A percentile compares a stretch with the other conserved stretches of the same genome.
Conservation (phyloP, 1,140 invertebrate genomes). For the Drosophila pectinifera region DNA sequence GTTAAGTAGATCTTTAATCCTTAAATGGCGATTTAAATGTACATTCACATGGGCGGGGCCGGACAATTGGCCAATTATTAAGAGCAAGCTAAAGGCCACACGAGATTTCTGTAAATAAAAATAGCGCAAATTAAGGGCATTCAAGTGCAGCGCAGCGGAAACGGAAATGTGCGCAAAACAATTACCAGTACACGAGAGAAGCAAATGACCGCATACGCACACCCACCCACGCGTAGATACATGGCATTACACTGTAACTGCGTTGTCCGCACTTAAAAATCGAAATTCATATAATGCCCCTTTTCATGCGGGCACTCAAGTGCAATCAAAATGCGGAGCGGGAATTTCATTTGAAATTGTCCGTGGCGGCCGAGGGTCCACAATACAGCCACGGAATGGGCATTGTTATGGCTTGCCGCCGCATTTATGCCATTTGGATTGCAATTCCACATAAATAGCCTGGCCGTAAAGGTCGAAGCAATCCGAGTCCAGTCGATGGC, state of each 20-base stretch:
- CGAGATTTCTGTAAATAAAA: conserved; percentile 63
- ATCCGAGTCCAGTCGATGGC: conserved; percentile 10
- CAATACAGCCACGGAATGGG: conserved; percentile 63
- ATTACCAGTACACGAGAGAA: conserved; percentile 56
- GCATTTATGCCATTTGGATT: conserved; percentile 41
- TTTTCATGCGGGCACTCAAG: conserved; percentile 78
- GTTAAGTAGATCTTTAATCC: background rate
- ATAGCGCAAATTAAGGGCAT: conserved; percentile 74
- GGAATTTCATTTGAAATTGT: conserved; percentile 63
- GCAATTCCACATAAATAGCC: conserved; percentile 38
- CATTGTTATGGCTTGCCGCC: conserved; percentile 59
- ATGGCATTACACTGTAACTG: conserved; percentile 37
- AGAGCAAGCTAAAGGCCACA: conserved; percentile 14
- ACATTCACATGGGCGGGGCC: conserved; percentile 15
- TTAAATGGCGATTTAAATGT: conserved; percentile 17
- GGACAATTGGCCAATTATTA: conserved; percentile 70
- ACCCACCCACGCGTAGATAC: conserved; percentile 21
- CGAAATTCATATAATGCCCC: conserved; percentile 71
- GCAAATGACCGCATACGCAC: conserved; percentile 22
- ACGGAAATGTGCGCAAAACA: conserved; percentile 79
- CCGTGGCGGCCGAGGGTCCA: background rate
- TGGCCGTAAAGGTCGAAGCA: background rate
- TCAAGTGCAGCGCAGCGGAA: conserved; percentile 76
- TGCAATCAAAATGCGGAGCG: conserved; percentile 77
- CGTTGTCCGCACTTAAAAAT: conserved; percentile 59